Evolutionary conservation across 2,888 invertebrate genomes (phyloP), one percentile per base, ranked within the genome.

Genomic region (Leptopterna dolabrata): DNA sequence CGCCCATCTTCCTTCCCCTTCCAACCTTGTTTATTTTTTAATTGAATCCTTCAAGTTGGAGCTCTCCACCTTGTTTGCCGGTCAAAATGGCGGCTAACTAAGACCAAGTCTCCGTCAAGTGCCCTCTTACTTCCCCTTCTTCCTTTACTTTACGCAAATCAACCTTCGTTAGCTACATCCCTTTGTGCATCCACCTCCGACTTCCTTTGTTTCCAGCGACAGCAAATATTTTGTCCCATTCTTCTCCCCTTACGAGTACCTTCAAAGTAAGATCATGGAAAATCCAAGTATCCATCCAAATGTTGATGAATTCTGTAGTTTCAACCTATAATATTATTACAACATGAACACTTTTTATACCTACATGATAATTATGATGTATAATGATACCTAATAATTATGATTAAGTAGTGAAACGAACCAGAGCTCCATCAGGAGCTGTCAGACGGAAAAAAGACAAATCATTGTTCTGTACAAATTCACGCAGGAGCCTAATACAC

Each of bases 41-140:
- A 85, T 85, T 85, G 85, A 85, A 85, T 76, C 73, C 85, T 85
- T 47, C 45, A 29, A 73, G 73, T 27, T 29, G 63, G 24, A 45
- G 55, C 47, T 29, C 73, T 73, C 55, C 76, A 85, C 85, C 85
- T 85, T 85, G 85, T 85, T 85, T 85, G 76, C 85, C 76, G 73
- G 85, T 85, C 85, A 85, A 87, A 86, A 87, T 87, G 86, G 80
- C 86, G 86, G 80, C 80, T 87, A 87, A 87, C 86, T 87, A 87
- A 86, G 86, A 76, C 86, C 86, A 51, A 70, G 78, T 43, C 76
- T 30, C 71, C 29, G 55, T 14, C n/a, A 70, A 78, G 80, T 43
- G 80, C 43, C 43, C 76, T 76, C 76, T 76, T 51, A 41, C 63
- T 30, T 47, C 45, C 76, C 78, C 63, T 87, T 80, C 13, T 63